These are phyloP conservation scores for Eupeodes latifasciatus DNA, from an alignment of 2,888 invertebrate genomes.

Conservation along the genomic window DNA sequence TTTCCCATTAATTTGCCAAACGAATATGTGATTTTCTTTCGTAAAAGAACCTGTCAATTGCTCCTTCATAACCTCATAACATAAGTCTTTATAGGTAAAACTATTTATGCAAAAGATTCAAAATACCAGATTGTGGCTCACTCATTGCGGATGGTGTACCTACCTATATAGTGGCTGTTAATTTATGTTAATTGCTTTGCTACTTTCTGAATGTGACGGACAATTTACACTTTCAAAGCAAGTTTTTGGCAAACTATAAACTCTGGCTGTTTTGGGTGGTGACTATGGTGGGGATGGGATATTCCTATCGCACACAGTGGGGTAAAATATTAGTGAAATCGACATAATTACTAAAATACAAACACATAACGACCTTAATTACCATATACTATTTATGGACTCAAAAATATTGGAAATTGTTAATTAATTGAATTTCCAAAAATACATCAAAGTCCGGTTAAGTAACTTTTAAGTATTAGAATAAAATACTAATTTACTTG, in stretches of 20 bases:
- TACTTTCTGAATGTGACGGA: conserved; percentile 63
- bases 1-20: conserved; percentile 28
- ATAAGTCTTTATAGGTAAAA: neutral
- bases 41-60: conserved; percentile 9
- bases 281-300: neutral
- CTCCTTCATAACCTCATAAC: neutral
- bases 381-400: neutral
- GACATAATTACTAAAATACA: too few species aligned
- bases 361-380: too few species aligned
- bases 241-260: neutral
- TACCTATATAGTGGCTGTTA: conserved; percentile 63
- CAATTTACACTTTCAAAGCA: conserved; percentile 66
- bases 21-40: neutral
- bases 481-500: too few species aligned
- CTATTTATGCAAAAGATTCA: conserved; percentile 19
- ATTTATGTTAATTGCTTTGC: conserved; percentile 75
- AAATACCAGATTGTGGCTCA: conserved; percentile 34
- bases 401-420: too few species aligned
- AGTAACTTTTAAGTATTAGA: too few species aligned
- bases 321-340: neutral
- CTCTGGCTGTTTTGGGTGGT: conserved; percentile 32
- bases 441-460: too few species aligned
- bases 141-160: neutral
- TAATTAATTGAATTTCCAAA: too few species aligned
- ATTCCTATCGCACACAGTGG: neutral